A percentile compares a stretch with the other conserved stretches of the same genome.
phyloP scores from a whole-genome alignment of 2,797 vertebrate genomes.

The Sarcophilus harrisii region DNA sequence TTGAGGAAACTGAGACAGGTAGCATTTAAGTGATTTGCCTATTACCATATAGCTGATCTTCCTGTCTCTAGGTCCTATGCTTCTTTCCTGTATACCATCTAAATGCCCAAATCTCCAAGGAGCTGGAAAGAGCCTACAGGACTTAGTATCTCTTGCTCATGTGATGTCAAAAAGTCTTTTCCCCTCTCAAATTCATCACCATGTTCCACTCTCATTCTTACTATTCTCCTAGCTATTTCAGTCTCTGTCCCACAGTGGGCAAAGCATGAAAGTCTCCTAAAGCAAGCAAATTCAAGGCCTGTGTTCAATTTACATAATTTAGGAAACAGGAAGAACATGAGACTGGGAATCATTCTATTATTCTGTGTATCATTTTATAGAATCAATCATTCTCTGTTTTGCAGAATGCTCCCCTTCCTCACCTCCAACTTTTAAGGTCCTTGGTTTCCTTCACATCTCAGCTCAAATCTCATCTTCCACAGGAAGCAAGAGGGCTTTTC shows the following conservation, averaged over 20 bases:
- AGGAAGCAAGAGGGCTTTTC: background rate
- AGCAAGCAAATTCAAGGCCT: background rate
- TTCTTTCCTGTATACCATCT: background rate
- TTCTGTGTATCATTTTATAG: background rate
- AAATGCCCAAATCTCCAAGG: conserved; percentile 32
- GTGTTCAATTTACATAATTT: background rate
- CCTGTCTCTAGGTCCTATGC: background rate
- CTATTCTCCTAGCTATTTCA: background rate
- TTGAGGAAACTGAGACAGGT: background rate
- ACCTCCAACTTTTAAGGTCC: background rate
- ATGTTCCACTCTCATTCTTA: background rate
- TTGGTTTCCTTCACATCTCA: background rate
- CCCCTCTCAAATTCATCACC: background rate
- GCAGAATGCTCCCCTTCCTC: background rate
- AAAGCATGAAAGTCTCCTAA: background rate
- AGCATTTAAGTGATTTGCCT: background rate
- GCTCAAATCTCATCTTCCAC: background rate
- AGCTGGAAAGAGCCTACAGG: conserved; percentile 32
- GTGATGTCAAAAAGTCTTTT: conserved; percentile 23
- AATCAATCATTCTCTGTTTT: background rate
- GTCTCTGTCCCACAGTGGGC: background rate
- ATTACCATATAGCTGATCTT: background rate
- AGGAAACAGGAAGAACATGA: background rate
- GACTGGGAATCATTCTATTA: background rate
- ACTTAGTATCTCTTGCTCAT: conserved; percentile 6